These are phyloP conservation scores for Hirundo rustica DNA, from an alignment of 2,797 vertebrate species.

Conservation along the genomic window DNA sequence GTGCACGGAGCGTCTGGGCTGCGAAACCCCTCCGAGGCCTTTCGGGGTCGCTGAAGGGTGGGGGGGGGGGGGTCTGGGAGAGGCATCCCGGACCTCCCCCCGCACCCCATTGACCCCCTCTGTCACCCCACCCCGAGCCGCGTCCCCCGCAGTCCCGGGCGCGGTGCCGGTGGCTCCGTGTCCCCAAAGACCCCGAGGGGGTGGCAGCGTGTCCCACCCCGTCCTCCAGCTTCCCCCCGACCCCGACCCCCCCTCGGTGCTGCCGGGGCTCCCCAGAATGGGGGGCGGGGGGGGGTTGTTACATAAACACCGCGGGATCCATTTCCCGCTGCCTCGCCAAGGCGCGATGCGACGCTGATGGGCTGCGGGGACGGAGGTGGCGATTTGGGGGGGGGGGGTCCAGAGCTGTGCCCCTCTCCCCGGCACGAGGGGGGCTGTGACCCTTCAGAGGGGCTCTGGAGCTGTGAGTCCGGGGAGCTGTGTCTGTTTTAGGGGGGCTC, in stretches of 20 bases:
- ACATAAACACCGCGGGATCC: constrained; percentile 14
- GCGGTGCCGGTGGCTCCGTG: neutral
- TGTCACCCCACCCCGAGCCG: rapidly evolving
- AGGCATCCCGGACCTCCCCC: neutral
- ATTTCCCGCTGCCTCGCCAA: neutral
- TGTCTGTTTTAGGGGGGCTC: neutral
- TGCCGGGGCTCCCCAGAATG: neutral
- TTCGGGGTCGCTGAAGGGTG: neutral
- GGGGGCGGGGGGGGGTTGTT: neutral
- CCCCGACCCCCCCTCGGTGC: neutral
- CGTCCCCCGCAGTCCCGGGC: neutral
- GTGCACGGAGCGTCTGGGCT: constrained; percentile 79
- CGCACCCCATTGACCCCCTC: neutral
- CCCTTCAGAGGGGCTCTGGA: neutral
- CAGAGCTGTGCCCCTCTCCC: neutral
- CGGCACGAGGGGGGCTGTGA: neutral
- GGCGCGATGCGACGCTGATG: neutral
- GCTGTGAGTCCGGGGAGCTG: neutral
- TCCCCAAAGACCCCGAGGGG: neutral
- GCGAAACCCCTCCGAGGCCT: constrained; percentile 67
- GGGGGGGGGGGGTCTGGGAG: neutral
- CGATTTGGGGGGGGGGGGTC: neutral
- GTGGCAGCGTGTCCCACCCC: neutral
- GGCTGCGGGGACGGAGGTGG: neutral
- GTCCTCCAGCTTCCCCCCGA: neutral